A percentile compares a stretch with the other conserved stretches of the same genome.
Evolutionary conservation across 1,140 invertebrate genomes (phyloP).

Genomic region (Hylaeus anthracinus): DNA sequence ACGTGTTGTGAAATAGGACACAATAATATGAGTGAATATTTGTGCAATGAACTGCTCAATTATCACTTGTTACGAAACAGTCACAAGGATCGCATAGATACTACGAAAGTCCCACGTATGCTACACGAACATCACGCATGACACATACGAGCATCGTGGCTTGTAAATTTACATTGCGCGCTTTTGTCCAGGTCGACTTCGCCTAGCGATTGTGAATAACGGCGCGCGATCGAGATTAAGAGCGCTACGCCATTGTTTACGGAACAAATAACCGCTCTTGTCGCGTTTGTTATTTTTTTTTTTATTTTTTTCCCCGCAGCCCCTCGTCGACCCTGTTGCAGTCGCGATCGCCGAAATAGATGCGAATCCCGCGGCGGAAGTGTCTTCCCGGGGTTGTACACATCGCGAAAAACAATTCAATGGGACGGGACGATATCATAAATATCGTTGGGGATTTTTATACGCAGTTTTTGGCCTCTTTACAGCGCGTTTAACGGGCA

Average conservation of each 20-base stretch:
- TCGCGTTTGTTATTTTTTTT: background rate
- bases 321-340: background rate
- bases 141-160: conserved; percentile 37
- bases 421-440: conserved; percentile 17
- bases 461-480: conserved; percentile 30
- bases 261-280: conserved; percentile 19
- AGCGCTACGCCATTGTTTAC: conserved; percentile 24
- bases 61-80: too few species aligned
- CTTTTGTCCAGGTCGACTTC: background rate
- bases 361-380: conserved; percentile 28
- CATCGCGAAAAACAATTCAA: conserved; percentile 39
- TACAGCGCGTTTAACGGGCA: conserved; percentile 31
- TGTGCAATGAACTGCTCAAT: too few species aligned
- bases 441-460: conserved; percentile 23
- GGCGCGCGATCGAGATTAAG: conserved; percentile 4
- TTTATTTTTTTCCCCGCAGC: too few species aligned
- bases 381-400: background rate
- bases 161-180: conserved; percentile 12
- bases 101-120: too few species aligned
- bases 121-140: too few species aligned
- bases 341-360: conserved; percentile 15
- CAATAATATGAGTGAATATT: too few species aligned
- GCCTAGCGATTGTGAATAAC: conserved; percentile 12
- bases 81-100: too few species aligned
- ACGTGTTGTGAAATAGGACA: too few species aligned